Percentiles rank a stretch among this genome's conserved stretches.
Conservation (phyloP, 1,140 invertebrate genomes). For the Drosophila burlai region DNA sequence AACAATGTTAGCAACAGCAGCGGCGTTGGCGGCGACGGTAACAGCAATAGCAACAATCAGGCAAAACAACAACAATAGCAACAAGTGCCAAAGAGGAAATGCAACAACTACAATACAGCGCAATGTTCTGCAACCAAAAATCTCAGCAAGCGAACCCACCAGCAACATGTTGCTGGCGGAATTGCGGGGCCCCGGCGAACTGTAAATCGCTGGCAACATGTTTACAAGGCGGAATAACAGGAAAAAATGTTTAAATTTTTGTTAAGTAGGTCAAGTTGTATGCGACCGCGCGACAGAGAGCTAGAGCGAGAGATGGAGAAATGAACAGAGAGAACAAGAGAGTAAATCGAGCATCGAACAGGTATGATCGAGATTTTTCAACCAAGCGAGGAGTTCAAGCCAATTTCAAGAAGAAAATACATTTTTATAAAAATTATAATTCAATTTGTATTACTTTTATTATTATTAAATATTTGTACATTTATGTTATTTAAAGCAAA, state of each 20-base stretch:
- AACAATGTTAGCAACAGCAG: slow-evolving; percentile 55
- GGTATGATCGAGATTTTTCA: slow-evolving; percentile 50
- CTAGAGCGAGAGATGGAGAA: slow-evolving; percentile 21
- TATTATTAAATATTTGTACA: background rate
- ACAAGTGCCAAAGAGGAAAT: slow-evolving; percentile 79
- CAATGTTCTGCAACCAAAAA: slow-evolving; percentile 13
- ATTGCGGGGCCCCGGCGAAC: slow-evolving; percentile 52
- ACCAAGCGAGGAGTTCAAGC: background rate
- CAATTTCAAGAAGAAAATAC: background rate
- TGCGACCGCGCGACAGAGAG: slow-evolving; percentile 10
- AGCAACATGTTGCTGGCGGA: slow-evolving; percentile 37
- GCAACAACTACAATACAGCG: slow-evolving; percentile 59
- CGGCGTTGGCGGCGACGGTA: slow-evolving; percentile 20
- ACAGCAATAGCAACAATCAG: slow-evolving; percentile 41
- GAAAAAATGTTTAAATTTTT: slow-evolving; percentile 84
- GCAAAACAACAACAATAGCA: slow-evolving; percentile 52
- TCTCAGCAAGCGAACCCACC: slow-evolving; percentile 27
- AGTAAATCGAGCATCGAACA: slow-evolving; percentile 53
- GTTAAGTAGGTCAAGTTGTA: slow-evolving; percentile 84
- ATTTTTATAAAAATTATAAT: background rate
- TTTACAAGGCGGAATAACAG: slow-evolving; percentile 82
- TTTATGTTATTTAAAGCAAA: background rate
- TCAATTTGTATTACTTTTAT: background rate
- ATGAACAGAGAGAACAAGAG: slow-evolving; percentile 24
- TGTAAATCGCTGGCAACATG: slow-evolving; percentile 73